phyloP scores from a whole-genome alignment of 2,888 invertebrate species.

The Cotesia congregata region DNA sequence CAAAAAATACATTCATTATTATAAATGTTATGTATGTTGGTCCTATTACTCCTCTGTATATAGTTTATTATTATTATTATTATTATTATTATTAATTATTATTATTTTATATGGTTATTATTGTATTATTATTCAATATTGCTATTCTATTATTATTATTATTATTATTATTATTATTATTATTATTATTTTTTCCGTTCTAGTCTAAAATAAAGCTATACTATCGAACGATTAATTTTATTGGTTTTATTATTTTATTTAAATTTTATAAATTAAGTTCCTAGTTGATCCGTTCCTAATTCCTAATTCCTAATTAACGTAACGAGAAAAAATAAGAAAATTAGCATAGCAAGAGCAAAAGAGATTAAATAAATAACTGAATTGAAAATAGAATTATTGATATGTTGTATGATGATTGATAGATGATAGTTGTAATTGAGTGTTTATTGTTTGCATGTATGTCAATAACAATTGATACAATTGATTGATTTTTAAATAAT shows the following conservation, averaged over 20 bases:
- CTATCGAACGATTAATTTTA: slow-evolving; percentile 65
- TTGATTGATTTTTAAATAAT: neutral
- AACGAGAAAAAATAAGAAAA: neutral
- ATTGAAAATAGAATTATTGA: neutral
- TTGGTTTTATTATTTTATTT: slow-evolving; percentile 56
- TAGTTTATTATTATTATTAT: slow-evolving; percentile 64
- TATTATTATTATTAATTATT: slow-evolving; percentile 47
- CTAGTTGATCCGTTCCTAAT: neutral
- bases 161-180: slow-evolving; percentile 62
- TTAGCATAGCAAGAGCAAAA: neutral
- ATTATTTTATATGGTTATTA: slow-evolving; percentile 44
- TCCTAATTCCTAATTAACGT: neutral
- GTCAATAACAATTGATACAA: neutral
- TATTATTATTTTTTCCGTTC: slow-evolving; percentile 65
- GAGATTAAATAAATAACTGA: too few relatives aligned
- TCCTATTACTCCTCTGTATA: slow-evolving; percentile 64
- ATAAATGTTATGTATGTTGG: slow-evolving; percentile 64
- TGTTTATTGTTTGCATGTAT: neutral
- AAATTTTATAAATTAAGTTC: slow-evolving; percentile 2
- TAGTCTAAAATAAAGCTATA: slow-evolving; percentile 69
- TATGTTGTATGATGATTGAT: slow-evolving; percentile 1
- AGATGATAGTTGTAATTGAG: neutral
- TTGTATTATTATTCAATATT: slow-evolving; percentile 57
- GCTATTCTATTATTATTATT: slow-evolving; percentile 58
- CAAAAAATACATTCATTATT: slow-evolving; percentile 43